These are phyloP conservation scores for Zhengitettix transpicula DNA, from an alignment of 2,888 invertebrate species.

Conservation along the genomic window DNA sequence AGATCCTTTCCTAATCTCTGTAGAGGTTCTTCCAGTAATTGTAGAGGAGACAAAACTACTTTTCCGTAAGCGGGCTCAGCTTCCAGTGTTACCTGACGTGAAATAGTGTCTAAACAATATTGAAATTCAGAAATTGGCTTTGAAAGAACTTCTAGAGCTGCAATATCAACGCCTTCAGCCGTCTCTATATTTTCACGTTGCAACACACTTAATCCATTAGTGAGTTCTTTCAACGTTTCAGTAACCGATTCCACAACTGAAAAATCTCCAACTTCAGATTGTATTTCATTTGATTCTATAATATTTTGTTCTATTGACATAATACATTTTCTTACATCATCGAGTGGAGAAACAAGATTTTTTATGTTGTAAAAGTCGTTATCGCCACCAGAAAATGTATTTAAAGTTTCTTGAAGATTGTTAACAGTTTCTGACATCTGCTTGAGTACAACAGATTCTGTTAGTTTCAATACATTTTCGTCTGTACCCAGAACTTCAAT, in stretches of 20 bases:
- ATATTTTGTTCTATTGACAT: too few relatives aligned
- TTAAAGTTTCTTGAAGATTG: background rate
- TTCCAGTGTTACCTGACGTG: background rate
- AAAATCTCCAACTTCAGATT: background rate
- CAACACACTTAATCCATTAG: background rate
- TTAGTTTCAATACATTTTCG: background rate
- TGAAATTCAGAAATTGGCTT: conserved; percentile 4
- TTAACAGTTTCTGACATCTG: background rate
- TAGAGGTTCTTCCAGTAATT: background rate
- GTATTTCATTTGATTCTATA: background rate
- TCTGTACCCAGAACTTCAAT: background rate
- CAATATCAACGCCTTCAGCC: background rate
- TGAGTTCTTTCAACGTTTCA: background rate
- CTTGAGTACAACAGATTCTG: background rate
- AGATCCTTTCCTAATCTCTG: background rate
- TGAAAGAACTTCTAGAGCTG: background rate
- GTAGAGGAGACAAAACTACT: background rate
- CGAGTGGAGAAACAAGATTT: too few relatives aligned
- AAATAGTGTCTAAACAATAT: background rate
- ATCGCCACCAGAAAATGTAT: too few relatives aligned
- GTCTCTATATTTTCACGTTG: background rate
- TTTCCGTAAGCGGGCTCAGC: background rate
- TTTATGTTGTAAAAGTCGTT: too few relatives aligned
- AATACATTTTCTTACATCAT: too few relatives aligned
- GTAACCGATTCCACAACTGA: background rate